These are phyloP conservation scores for Lophura swinhoii DNA, from an alignment of 2,797 vertebrate genomes.

Conservation along the genomic window DNA sequence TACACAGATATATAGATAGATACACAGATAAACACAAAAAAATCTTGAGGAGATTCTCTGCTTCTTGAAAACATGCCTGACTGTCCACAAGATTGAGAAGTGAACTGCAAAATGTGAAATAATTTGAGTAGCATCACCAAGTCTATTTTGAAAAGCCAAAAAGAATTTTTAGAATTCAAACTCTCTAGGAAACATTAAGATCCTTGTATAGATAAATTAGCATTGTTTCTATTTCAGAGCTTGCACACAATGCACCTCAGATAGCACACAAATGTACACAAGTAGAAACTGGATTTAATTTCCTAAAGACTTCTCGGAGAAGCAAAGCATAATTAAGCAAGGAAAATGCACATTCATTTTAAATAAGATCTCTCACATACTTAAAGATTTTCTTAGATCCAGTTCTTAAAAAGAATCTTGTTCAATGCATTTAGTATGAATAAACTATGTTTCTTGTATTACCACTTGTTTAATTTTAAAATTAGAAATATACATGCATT, in stretches of 20 bases:
- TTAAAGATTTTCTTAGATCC: not conserved
- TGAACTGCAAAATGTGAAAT: not conserved
- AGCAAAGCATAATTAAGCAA: not conserved
- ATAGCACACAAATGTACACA: rapidly evolving
- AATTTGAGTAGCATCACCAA: not conserved
- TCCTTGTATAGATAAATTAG: not conserved
- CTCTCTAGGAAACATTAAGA: not conserved
- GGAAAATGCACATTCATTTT: not conserved
- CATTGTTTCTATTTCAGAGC: not conserved
- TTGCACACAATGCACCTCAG: not conserved
- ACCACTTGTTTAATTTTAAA: not conserved
- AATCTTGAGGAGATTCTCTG: not conserved
- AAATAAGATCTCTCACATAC: not conserved
- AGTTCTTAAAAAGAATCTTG: not conserved
- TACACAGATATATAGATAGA: not conserved
- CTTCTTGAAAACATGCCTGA: not conserved
- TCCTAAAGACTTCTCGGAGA: not conserved
- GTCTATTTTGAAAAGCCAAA: not conserved
- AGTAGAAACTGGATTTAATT: not conserved
- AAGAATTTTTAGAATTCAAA: not conserved
- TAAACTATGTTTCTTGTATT: not conserved
- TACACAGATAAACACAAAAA: not conserved
- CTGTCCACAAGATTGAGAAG: not conserved
- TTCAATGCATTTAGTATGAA: not conserved
- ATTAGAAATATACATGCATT: not conserved